These are phyloP conservation scores for Ischnura elegans DNA, from an alignment of 2,888 invertebrate species.

Conservation along the genomic window DNA sequence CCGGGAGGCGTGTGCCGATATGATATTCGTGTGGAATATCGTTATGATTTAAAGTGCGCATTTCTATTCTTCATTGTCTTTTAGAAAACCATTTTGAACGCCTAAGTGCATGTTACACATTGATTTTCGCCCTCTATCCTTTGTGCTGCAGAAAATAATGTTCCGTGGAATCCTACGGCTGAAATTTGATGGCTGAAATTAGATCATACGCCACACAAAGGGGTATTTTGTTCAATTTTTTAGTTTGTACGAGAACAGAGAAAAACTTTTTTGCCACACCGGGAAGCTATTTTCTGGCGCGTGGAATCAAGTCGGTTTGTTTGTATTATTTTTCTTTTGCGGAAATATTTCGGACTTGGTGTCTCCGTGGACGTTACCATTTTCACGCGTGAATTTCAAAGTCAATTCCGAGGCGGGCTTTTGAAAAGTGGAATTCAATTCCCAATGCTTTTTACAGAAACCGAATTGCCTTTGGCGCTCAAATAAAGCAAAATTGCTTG, in stretches of 20 bases:
- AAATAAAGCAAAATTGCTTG: neutral
- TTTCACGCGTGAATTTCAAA: neutral
- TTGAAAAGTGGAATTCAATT: neutral
- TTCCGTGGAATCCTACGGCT: neutral
- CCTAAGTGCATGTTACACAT: neutral
- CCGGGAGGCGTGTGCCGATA: too few relatives aligned
- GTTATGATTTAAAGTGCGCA: too few relatives aligned
- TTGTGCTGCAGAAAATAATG: neutral
- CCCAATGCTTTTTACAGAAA: neutral
- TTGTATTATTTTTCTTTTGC: neutral
- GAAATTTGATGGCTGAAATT: neutral
- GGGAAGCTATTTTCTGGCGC: neutral
- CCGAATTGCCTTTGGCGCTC: neutral
- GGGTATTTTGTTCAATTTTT: neutral
- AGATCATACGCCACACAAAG: neutral
- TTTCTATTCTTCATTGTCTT: neutral
- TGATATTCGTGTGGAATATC: too few relatives aligned
- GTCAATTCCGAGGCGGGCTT: neutral
- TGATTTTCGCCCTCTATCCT: neutral
- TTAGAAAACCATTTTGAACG: neutral
- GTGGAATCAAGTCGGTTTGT: neutral
- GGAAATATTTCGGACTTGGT: neutral
- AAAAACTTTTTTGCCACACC: neutral
- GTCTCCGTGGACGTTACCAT: neutral
- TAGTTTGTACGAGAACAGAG: neutral